Base-by-base conservation (phyloP, 37 sponge, comb jelly and placozoan species). In the Dysidea cf. avara region DNA sequence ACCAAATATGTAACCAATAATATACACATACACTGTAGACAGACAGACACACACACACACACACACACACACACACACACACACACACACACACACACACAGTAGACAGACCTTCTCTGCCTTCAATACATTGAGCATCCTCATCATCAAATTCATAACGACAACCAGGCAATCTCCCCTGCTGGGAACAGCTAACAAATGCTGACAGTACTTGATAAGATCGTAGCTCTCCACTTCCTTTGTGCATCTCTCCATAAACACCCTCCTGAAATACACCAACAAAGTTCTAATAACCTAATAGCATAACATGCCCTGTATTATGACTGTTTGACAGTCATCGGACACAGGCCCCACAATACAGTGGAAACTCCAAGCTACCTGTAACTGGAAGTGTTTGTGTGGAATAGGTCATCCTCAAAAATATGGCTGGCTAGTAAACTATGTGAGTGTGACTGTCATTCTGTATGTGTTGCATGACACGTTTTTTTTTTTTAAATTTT, bases 151-250 rank as follows among this genome's bases (percentile, higher is more conserved):
- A 89, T 56, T 80, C 38, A 49, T 80, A 89, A 32, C 63, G 52
- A 52, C 90, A 89, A 0, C 90, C 90, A 0, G 85, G 69, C 13
- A 89, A 61, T 7, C 85, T 18, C 17, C 90, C 90, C 49, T 80
- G 81, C 16, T 26, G 53, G 0, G 22, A 26, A 31, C 90, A 89
- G 39, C 32, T 70, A 21, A 84, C 68, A 55, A 76, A 84, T 18
- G 77, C 79, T 3, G 81, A 81, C 40, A 74, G 70, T 3, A 75
- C 72, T n/a, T n/a, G n/a, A n/a, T n/a, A n/a, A n/a, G n/a, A n/a
- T n/a, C n/a, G n/a, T n/a, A n/a, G n/a, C n/a, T n/a, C n/a, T n/a
- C n/a, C n/a, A n/a, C n/a, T n/a, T n/a, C n/a, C n/a, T n/a, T 24
- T 51, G 1, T 17, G 32, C 3, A 46, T 39, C 26, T 57, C 54